A percentile compares a stretch with the other conserved stretches of the same genome.
Evolutionary conservation across 1,140 invertebrate genomes (phyloP).

Genomic region (Papilio polytes): DNA sequence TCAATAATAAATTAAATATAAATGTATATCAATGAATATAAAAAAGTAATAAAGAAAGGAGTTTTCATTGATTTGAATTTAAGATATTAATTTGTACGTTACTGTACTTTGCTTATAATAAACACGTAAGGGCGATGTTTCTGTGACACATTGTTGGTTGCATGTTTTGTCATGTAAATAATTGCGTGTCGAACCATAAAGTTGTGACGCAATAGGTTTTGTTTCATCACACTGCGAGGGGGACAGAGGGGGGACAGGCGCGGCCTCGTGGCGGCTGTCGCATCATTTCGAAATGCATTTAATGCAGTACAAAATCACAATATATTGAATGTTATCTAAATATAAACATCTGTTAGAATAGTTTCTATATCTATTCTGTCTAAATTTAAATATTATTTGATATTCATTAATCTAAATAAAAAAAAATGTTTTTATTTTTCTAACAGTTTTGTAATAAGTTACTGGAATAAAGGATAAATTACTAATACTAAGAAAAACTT

Average conservation of each 20-base stretch:
- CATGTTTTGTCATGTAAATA: constrained; percentile 75
- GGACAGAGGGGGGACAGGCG: constrained; percentile 55
- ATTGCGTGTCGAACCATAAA: constrained; percentile 76
- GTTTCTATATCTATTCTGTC: too few species aligned
- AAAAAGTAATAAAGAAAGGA: not conserved
- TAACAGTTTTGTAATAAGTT: not conserved
- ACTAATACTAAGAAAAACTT: constrained; percentile 5
- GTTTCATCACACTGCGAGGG: constrained; percentile 70
- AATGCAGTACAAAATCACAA: constrained; percentile 77
- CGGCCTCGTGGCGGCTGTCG: constrained; percentile 78
- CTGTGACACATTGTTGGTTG: constrained; percentile 46
- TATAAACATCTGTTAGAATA: not conserved
- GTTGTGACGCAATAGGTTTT: constrained; percentile 79
- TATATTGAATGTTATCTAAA: constrained; percentile 36
- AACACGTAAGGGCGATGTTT: not conserved
- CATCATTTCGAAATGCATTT: constrained; percentile 82
- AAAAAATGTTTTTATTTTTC: not conserved
- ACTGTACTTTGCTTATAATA: not conserved
- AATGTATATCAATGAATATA: not conserved
- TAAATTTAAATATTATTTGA: too few species aligned
- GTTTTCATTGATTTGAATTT: too few species aligned
- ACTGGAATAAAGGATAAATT: not conserved
- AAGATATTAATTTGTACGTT: not conserved
- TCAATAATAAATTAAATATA: constrained; percentile 9
- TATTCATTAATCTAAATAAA: not conserved